Base-by-base conservation (phyloP, 2,888 invertebrate genomes). In the Seira sanloemensis region DNA sequence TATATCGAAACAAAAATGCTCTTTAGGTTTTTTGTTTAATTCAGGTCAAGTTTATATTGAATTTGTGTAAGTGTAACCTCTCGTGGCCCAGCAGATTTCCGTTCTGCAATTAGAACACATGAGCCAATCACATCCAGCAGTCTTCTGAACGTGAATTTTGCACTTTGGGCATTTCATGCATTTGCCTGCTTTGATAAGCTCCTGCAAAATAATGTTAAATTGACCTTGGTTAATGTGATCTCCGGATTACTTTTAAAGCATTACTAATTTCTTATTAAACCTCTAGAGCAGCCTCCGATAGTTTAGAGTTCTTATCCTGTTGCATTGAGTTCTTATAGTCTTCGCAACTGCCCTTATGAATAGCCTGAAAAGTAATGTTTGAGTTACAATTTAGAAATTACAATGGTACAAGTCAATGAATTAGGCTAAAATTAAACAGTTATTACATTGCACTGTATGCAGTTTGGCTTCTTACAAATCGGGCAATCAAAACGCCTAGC, bases 111-210 rank as follows among this genome's bases (percentile, higher is more conserved):
- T 96, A 0, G 96, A 95, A 91, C 97, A 97, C 88, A 95, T 93
- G 78, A 97, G 92, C 97, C 97, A 97, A 91, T 97, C 97, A 92
- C 97, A 97, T 86, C 97, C 97, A 94, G 95, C 96, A 92, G 96
- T 96, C 91, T 97, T 97, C 92, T 95, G 95, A 26, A 97, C 93
- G 66, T 97, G 94, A 74, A 95, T 94, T 84, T 94, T 94, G 91
- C 97, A 97, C 80, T 95, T 95, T 0, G 97, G 97, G 91, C 97
- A 97, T 75, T 94, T 93, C 91, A 97, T 94, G 0, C 97, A 97
- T 91, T 97, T 96, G 0, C 97, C 97, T 79, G 94, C 93, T 19
- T 93, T 93, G 71, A 97, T 94, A 93, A 97, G 94, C 77, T 95
- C 94, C 91, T 93, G 82, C 16, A 12, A 37, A 37, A 37, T 37